These are phyloP conservation scores for Chironomus tepperi DNA, from an alignment of 1,140 invertebrate genomes.

Conservation along the genomic window DNA sequence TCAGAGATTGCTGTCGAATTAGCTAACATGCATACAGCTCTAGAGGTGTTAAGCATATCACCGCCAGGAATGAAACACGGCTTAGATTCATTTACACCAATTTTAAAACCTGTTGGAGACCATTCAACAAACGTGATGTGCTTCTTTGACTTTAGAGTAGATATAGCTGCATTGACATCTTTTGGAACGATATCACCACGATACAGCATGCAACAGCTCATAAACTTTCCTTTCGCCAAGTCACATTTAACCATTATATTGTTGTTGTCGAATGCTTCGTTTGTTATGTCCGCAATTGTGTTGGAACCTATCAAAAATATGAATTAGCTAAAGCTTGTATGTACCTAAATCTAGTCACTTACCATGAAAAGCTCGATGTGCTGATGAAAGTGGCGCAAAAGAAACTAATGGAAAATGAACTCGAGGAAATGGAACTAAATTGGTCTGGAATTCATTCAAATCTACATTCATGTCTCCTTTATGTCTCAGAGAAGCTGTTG, in stretches of 20 bases:
- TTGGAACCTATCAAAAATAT: conserved; percentile 37
- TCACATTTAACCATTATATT: conserved; percentile 79
- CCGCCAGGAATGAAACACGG: conserved; percentile 55
- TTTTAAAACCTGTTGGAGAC: conserved; percentile 64
- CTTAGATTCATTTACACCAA: conserved; percentile 57
- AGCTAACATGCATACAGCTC: conserved; percentile 1
- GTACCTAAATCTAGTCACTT: no score
- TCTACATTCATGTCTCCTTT: conserved; percentile 77
- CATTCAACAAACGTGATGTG: conserved; percentile 60
- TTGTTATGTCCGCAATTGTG: conserved; percentile 62
- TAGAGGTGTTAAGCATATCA: conserved; percentile 39
- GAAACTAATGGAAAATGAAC: conserved; percentile 71
- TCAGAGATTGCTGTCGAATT: neutral
- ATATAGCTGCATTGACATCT: conserved; percentile 74
- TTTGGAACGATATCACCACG: conserved; percentile 67
- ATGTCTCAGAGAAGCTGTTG: conserved; percentile 72
- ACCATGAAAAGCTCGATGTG: conserved; percentile 56
- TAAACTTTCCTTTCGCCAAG: conserved; percentile 56
- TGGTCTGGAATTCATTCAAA: conserved; percentile 72
- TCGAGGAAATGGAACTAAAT: conserved; percentile 63
- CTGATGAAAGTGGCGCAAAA: conserved; percentile 66
- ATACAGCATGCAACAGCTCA: conserved; percentile 70
- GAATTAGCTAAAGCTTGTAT: no score
- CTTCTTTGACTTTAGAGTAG: conserved; percentile 69
- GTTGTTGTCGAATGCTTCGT: conserved; percentile 60